Conservation (phyloP, 2,888 invertebrate genomes). For the Eueremaeus valkanovi region DNA sequence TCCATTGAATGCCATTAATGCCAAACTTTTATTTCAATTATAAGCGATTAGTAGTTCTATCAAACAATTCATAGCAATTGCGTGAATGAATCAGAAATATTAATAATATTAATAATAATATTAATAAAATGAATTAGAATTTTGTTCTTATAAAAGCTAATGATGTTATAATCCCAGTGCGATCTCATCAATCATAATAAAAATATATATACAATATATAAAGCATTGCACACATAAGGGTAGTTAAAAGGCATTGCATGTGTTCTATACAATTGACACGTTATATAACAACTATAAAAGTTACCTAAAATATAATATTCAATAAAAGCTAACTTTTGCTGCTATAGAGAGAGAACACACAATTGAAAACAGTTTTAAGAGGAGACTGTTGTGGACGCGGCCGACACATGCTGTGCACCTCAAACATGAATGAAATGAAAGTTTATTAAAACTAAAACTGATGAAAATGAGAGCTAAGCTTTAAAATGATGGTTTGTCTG, state of each 20-base stretch:
- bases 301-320: slow-evolving; percentile 18
- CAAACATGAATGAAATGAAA: slow-evolving; percentile 1
- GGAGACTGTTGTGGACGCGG: slow-evolving; percentile 20
- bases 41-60: background rate
- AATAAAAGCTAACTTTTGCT: background rate
- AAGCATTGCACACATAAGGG: background rate
- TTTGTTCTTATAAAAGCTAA: slow-evolving; percentile 29
- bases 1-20: background rate
- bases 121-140: slow-evolving; percentile 21
- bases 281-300: slow-evolving; percentile 32
- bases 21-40: background rate
- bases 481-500: background rate
- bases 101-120: background rate
- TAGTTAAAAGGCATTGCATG: slow-evolving; percentile 6
- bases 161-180: slow-evolving; percentile 28
- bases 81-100: too few species aligned
- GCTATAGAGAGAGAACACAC: background rate
- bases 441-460: background rate
- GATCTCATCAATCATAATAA: slow-evolving; percentile 30
- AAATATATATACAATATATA: background rate
- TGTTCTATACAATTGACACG: slow-evolving; percentile 20
- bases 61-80: background rate
- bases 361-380: slow-evolving; percentile 27
- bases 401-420: slow-evolving; percentile 19
- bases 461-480: background rate